Conservation (phyloP, 2,888 invertebrate genomes). For the Ommatoiulus sabulosus region DNA sequence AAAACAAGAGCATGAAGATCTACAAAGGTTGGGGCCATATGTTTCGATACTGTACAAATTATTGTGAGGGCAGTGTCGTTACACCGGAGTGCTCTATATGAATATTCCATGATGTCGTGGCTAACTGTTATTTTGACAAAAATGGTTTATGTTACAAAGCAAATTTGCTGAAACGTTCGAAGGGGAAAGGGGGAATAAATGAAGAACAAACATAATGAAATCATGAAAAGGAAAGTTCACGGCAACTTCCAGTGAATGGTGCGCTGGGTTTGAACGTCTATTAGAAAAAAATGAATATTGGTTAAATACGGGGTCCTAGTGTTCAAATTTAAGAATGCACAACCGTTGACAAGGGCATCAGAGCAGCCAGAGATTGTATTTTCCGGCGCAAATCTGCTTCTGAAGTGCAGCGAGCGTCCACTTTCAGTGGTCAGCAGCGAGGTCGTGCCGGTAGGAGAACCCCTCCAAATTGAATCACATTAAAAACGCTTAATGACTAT, state of each 20-base stretch:
- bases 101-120: background rate
- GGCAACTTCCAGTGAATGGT: background rate
- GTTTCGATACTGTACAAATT: background rate
- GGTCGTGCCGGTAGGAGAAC: background rate
- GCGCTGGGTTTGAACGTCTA: background rate
- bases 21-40: too few relatives aligned
- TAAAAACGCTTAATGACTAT: slow-evolving; percentile 27
- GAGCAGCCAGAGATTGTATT: background rate
- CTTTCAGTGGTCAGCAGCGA: background rate
- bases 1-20: too few relatives aligned
- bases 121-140: background rate
- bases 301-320: background rate
- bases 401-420: background rate
- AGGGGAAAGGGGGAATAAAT: background rate
- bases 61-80: background rate
- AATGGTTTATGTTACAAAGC: background rate
- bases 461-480: slow-evolving; percentile 21
- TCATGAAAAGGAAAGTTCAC: background rate
- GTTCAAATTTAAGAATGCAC: background rate
- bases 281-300: background rate
- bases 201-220: background rate
- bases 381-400: background rate
- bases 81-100: background rate
- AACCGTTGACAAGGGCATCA: background rate
- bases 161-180: background rate